Conservation (phyloP, 2,888 invertebrate genomes). For the Rotaria macrura region DNA sequence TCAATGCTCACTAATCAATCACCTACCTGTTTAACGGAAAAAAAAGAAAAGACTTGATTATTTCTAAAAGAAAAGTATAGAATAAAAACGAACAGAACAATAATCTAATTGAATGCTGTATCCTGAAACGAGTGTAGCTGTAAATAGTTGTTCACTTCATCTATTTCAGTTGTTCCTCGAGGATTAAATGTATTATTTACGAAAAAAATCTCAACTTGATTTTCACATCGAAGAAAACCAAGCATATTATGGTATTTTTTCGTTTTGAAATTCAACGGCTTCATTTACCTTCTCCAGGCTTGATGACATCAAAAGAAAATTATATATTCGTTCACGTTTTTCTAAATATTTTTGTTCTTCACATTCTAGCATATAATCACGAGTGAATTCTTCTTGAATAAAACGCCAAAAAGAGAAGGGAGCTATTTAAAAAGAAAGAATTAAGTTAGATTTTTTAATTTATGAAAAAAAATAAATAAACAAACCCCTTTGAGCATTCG, state of each 20-base stretch:
- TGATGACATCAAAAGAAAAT: slow-evolving; percentile 84
- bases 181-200: slow-evolving; percentile 50
- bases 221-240: neutral
- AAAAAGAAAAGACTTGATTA: neutral
- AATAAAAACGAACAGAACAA: neutral
- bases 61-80: neutral
- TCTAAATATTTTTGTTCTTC: slow-evolving; percentile 88
- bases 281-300: slow-evolving; percentile 56
- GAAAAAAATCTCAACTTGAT: neutral
- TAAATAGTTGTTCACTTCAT: neutral
- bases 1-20: too few relatives aligned
- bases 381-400: slow-evolving; percentile 71
- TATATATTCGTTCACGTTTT: slow-evolving; percentile 81
- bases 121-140: neutral
- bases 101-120: neutral
- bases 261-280: neutral
- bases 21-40: neutral
- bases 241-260: neutral
- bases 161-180: neutral
- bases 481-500: neutral
- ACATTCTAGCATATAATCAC: slow-evolving; percentile 83
- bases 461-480: neutral
- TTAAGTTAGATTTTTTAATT: neutral
- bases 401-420: slow-evolving; percentile 52
- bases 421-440: neutral